Percentiles rank a stretch among this genome's conserved stretches.
phyloP scores from a whole-genome alignment of 2,797 vertebrate genomes.

The Hydrophis major region DNA sequence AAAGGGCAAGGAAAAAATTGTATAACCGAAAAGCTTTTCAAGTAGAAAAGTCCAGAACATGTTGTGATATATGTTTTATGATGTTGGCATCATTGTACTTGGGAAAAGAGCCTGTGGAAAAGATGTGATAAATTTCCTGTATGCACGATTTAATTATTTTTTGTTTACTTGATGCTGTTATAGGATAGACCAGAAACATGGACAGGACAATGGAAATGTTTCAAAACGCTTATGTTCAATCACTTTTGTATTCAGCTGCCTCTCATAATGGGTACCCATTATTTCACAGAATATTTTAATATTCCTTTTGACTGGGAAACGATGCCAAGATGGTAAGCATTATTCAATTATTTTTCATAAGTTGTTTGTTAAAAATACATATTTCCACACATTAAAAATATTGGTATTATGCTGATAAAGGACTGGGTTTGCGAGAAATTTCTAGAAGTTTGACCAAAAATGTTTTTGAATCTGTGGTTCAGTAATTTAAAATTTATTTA shows the following conservation, averaged over 20 bases:
- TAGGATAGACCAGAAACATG: conserved; percentile 94
- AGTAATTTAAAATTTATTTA: background rate
- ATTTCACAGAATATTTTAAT: conserved; percentile 91
- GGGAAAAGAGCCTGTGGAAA: no score
- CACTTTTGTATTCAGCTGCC: conserved; percentile 95
- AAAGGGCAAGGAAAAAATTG: no score
- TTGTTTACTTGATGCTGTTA: background rate
- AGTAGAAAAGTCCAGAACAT: background rate
- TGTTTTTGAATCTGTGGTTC: background rate
- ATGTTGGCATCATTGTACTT: background rate
- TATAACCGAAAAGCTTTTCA: background rate
- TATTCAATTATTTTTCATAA: background rate
- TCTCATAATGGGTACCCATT: conserved; percentile 91
- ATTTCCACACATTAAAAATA: background rate
- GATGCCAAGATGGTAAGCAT: conserved; percentile 92
- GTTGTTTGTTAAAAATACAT: background rate
- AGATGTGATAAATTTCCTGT: background rate
- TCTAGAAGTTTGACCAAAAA: background rate
- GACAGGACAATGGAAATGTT: conserved; percentile 94
- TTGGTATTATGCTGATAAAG: background rate
- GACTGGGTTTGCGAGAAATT: background rate
- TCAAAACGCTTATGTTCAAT: conserved; percentile 91
- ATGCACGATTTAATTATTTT: background rate
- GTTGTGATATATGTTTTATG: background rate
- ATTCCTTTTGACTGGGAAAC: conserved; percentile 93